These are phyloP conservation scores for Platichthys stellatus DNA, from an alignment of 2,113 vertebrate species.

Conservation along the genomic window DNA sequence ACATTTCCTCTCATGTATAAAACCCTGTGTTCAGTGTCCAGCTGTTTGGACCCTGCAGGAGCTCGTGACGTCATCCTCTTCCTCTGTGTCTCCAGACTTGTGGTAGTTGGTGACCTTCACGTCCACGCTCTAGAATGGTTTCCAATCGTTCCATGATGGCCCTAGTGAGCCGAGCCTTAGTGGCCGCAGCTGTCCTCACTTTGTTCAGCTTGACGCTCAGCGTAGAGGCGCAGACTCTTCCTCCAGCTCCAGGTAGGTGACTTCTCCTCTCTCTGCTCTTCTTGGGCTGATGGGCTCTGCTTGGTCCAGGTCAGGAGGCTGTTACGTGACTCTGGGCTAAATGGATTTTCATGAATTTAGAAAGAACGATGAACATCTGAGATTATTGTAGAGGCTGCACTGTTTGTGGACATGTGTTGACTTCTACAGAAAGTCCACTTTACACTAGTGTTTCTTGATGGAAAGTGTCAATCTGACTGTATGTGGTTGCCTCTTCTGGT, in stretches of 20 bases:
- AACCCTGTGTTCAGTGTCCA: neutral
- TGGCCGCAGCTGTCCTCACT: neutral
- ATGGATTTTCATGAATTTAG: constrained; percentile 7
- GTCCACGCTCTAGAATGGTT: neutral
- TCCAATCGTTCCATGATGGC: constrained; percentile 52
- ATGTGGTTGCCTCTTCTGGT: neutral
- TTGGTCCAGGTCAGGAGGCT: constrained; percentile 48
- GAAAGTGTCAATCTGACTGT: neutral
- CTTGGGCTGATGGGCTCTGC: constrained; percentile 28
- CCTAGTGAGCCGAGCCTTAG: neutral
- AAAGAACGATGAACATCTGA: neutral
- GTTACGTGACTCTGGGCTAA: constrained; percentile 63
- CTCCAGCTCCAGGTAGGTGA: constrained; percentile 60
- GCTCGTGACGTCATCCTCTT: constrained; percentile 53
- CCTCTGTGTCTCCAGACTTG: neutral
- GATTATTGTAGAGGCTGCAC: neutral
- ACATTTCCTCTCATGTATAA: too few species aligned
- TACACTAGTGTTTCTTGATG: neutral
- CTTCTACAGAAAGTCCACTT: neutral
- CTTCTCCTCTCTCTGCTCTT: neutral
- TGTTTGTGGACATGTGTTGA: neutral
- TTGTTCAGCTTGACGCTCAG: neutral
- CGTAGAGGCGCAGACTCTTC: constrained; percentile 53
- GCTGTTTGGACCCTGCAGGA: constrained; percentile 24
- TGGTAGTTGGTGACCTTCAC: neutral